Conservation (phyloP, 2,888 invertebrate species). For the Teinopalpus imperialis region DNA sequence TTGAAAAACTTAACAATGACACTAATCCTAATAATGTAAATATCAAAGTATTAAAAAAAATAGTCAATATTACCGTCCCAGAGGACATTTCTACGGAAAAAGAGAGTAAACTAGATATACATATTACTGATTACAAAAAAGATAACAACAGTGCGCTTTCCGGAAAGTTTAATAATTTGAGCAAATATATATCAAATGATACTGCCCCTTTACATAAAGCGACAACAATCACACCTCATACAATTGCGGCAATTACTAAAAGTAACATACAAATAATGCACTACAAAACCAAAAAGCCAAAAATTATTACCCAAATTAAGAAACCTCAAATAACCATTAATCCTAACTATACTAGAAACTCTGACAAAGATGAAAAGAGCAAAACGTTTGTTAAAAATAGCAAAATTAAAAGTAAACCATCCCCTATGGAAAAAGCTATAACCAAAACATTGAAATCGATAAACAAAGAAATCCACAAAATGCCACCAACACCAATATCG, state of each 20-base stretch:
- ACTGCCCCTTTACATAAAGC: conserved; percentile 30
- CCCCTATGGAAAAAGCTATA: conserved; percentile 44
- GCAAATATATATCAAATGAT: conserved; percentile 1
- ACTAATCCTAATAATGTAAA: conserved; percentile 30
- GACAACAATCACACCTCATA: conserved; percentile 44
- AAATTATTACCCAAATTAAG: conserved; percentile 60
- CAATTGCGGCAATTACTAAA: conserved; percentile 66
- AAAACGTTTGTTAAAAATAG: conserved; percentile 40
- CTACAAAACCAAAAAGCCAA: conserved; percentile 69
- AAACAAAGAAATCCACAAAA: conserved; percentile 77
- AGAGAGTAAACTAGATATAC: not conserved
- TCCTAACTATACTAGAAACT: conserved; percentile 38
- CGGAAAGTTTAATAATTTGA: conserved; percentile 5
- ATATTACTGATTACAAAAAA: not conserved
- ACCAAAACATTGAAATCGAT: conserved; percentile 68
- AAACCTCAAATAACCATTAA: conserved; percentile 47
- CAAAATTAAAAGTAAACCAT: conserved; percentile 53
- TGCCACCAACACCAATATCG: conserved; percentile 70
- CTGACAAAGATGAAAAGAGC: conserved; percentile 38
- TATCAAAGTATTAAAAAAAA: conserved; percentile 4
- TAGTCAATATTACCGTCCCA: not conserved
- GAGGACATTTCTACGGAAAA: not conserved
- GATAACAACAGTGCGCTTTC: not conserved
- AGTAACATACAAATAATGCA: conserved; percentile 67
- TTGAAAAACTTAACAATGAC: conserved; percentile 31